phyloP scores from a whole-genome alignment of 1,140 invertebrate species.

The Lineus longissimus region DNA sequence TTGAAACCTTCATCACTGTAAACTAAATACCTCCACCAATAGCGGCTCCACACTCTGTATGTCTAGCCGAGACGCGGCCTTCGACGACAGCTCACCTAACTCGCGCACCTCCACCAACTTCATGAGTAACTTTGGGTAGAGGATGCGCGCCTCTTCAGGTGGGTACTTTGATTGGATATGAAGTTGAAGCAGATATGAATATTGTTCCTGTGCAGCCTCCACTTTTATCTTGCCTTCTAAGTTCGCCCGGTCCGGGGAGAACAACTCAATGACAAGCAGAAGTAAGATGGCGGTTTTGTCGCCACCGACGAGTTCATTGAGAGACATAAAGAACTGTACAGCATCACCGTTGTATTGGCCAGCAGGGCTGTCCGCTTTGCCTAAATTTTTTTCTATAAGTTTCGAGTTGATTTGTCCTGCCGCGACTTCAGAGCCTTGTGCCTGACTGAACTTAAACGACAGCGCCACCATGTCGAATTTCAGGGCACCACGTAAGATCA shows the following conservation, averaged over 20 bases:
- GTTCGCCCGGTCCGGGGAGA: constrained; percentile 74
- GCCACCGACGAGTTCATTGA: constrained; percentile 56
- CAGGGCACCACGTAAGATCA: constrained; percentile 83
- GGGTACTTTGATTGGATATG: constrained; percentile 80
- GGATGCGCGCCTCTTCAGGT: constrained; percentile 68
- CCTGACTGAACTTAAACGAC: neutral
- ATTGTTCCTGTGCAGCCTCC: constrained; percentile 84
- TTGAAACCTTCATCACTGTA: constrained; percentile 45
- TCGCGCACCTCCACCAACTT: constrained; percentile 80
- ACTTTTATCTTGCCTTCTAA: constrained; percentile 81
- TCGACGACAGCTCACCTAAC: constrained; percentile 77
- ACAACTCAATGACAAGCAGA: constrained; percentile 82
- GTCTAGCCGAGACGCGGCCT: constrained; percentile 81
- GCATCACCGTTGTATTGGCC: constrained; percentile 51
- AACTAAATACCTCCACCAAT: constrained; percentile 85
- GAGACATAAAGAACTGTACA: constrained; percentile 34
- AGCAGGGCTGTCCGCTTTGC: constrained; percentile 47
- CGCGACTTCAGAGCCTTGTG: neutral
- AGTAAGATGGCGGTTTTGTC: constrained; percentile 88
- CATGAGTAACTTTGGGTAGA: constrained; percentile 80
- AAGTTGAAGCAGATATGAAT: constrained; percentile 78
- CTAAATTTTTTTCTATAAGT: constrained; percentile 8
- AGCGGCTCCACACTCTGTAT: constrained; percentile 79
- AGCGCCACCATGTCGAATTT: constrained; percentile 69
- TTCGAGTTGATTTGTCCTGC: neutral